Conservation (phyloP, 2,797 vertebrate genomes). For the Danionella dracula region DNA sequence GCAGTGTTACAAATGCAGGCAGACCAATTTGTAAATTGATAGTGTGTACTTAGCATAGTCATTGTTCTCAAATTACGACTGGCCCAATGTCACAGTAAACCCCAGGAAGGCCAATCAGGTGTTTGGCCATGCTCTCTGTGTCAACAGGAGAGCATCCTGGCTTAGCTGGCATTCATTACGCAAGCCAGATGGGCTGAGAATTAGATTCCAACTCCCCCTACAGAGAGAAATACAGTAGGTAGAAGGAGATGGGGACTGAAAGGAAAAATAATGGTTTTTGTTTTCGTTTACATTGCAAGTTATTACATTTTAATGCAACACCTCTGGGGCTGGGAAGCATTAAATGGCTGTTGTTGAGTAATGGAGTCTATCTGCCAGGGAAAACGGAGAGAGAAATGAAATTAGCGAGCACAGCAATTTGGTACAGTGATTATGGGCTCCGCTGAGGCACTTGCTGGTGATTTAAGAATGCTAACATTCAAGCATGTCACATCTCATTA, state of each 20-base stretch:
- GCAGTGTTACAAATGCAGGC: constrained; percentile 24
- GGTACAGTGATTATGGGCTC: constrained; percentile 75
- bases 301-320: constrained; percentile 78
- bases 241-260: constrained; percentile 33
- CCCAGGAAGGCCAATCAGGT: constrained; percentile 67
- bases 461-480: constrained; percentile 78
- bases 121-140: constrained; percentile 67
- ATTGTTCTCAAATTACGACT: constrained; percentile 3
- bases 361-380: constrained; percentile 78
- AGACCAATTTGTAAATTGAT: constrained; percentile 38
- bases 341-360: constrained; percentile 83
- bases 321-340: constrained; percentile 71
- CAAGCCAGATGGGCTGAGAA: constrained; percentile 72
- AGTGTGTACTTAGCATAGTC: constrained; percentile 5
- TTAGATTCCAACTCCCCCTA: constrained; percentile 73
- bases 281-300: constrained; percentile 80
- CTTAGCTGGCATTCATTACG: constrained; percentile 68
- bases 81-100: constrained; percentile 45
- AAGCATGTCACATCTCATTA: constrained; percentile 81
- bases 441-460: constrained; percentile 74
- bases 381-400: constrained; percentile 78
- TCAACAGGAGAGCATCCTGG: constrained; percentile 63
- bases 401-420: constrained; percentile 73
- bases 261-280: constrained; percentile 67
- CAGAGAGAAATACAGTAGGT: constrained; percentile 51